Evolutionary conservation across 1,140 invertebrate species (phyloP).

Genomic region (Heliconius himera): DNA sequence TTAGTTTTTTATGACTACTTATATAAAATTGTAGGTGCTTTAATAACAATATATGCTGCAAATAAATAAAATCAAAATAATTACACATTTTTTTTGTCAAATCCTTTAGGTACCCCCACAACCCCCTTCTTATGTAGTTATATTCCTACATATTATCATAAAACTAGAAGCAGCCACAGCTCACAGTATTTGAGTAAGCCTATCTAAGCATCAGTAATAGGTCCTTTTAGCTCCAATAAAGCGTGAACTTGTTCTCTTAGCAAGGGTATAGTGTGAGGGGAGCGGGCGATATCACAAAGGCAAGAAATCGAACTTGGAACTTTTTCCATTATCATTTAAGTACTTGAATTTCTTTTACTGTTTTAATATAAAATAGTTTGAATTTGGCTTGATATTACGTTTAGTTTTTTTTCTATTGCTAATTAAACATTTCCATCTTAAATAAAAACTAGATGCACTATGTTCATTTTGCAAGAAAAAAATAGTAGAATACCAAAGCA

Average conservation of each 20-base stretch:
- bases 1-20: too few relatives aligned
- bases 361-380: background rate
- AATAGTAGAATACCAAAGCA: background rate
- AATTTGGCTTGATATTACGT: background rate
- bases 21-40: too few relatives aligned
- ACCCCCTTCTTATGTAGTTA: background rate
- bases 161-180: background rate
- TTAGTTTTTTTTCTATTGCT: too few relatives aligned
- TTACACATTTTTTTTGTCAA: too few relatives aligned
- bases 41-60: too few relatives aligned
- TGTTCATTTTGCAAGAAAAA: too few relatives aligned
- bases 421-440: too few relatives aligned
- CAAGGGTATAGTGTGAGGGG: background rate
- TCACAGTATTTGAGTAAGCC: slow-evolving; percentile 1
- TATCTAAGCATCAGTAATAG: slow-evolving; percentile 14
- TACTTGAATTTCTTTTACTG: background rate
- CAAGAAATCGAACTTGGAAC: slow-evolving; percentile 1
- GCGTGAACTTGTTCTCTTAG: slow-evolving; percentile 3
- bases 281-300: background rate
- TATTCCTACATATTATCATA: background rate
- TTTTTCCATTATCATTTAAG: background rate
- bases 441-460: too few relatives aligned
- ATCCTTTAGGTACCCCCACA: too few relatives aligned
- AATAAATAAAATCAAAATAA: too few relatives aligned
- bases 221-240: slow-evolving; percentile 14